Conservation (phyloP, 2,797 vertebrate species). For the Parambassis ranga region DNA sequence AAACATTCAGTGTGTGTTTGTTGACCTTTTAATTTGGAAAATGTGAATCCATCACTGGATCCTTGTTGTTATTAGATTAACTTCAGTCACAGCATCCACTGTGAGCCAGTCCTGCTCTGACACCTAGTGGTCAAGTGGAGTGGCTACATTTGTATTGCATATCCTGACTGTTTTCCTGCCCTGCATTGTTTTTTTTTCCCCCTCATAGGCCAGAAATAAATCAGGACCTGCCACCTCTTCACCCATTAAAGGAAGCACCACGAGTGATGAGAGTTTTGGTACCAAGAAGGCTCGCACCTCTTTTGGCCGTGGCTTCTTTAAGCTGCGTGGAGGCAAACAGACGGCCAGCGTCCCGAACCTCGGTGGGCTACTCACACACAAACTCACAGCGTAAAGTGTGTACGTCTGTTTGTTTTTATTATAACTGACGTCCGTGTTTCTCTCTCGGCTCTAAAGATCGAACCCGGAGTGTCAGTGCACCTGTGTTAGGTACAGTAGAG, state of each 20-base stretch:
- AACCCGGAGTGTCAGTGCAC: constrained; percentile 87
- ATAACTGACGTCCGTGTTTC: constrained; percentile 8
- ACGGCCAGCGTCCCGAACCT: constrained; percentile 86
- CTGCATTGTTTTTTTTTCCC: neutral
- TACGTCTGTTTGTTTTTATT: neutral
- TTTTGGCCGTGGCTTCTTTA: constrained; percentile 95
- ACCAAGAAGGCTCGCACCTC: constrained; percentile 90
- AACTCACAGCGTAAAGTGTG: too few relatives aligned
- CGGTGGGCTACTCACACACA: too few relatives aligned
- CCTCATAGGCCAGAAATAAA: constrained; percentile 68
- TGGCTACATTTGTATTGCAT: neutral
- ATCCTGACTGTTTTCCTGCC: neutral
- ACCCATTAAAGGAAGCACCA: constrained; percentile 51
- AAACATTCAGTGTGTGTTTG: too few relatives aligned
- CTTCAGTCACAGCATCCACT: neutral
- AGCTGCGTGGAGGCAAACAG: constrained; percentile 89
- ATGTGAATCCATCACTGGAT: neutral
- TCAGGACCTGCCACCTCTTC: constrained; percentile 70
- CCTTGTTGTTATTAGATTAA: neutral
- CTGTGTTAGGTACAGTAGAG: constrained; percentile 87
- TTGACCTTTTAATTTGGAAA: neutral
- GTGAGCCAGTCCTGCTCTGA: constrained; percentile 16
- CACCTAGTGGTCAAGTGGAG: constrained; percentile 41
- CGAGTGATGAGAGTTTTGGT: constrained; percentile 82
- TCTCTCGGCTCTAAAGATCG: constrained; percentile 79